A percentile compares a stretch with the other conserved stretches of the same genome.
Conservation (phyloP, 2,888 invertebrate genomes). For the Adineta ricciae region DNA sequence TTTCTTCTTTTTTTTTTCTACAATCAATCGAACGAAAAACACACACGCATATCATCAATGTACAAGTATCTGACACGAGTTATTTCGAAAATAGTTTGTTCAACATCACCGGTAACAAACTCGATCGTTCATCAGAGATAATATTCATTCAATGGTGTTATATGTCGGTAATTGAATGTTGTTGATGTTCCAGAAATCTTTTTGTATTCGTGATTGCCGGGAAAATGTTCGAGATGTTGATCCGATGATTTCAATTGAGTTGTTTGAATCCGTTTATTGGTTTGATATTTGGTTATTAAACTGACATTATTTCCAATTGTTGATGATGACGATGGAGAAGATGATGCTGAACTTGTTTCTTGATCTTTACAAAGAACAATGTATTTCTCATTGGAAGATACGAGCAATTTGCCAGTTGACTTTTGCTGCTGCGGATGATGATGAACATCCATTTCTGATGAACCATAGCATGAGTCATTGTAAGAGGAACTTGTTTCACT, state of each 20-base stretch:
- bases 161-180: not conserved
- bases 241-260: not conserved
- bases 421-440: not conserved
- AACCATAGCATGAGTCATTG: constrained; percentile 13
- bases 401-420: not conserved
- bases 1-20: not conserved
- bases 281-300: not conserved
- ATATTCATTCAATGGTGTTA: not conserved
- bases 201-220: not conserved
- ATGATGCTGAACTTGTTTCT: not conserved
- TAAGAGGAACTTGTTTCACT: not conserved
- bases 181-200: not conserved
- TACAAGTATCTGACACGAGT: not conserved
- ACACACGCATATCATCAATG: not conserved
- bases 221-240: not conserved
- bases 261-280: not conserved
- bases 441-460: constrained; percentile 1
- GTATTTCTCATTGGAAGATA: not conserved
- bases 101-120: not conserved
- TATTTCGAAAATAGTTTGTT: not conserved
- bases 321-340: not conserved
- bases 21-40: not conserved
- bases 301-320: not conserved
- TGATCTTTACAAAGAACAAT: constrained; percentile 10
- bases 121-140: not conserved